These are phyloP conservation scores for Lanius ludovicianus DNA, from an alignment of 2,113 vertebrate genomes.

Conservation along the genomic window DNA sequence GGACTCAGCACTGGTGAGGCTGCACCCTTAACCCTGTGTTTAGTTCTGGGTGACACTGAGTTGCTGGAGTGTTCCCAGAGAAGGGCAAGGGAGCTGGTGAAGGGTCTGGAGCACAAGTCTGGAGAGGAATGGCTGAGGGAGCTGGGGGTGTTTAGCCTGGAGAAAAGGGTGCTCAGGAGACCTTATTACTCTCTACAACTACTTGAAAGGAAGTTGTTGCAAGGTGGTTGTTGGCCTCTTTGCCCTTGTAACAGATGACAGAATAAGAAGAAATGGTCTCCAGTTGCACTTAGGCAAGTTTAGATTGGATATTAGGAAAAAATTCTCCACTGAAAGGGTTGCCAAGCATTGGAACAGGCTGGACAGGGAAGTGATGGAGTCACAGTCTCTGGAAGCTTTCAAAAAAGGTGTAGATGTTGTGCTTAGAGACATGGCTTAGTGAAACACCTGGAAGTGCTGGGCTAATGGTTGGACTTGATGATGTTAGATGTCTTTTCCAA, in stretches of 20 bases:
- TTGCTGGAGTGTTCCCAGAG: background rate
- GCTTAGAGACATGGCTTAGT: background rate
- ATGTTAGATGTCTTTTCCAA: background rate
- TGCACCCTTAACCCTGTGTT: background rate
- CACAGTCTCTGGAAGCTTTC: background rate
- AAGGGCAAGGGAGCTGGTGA: background rate
- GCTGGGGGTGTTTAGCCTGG: background rate
- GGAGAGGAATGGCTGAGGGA: background rate
- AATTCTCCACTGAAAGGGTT: background rate
- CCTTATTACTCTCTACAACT: background rate
- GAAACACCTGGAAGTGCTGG: background rate
- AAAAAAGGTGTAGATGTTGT: rapidly evolving
- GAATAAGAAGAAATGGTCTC: background rate
- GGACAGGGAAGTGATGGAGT: background rate
- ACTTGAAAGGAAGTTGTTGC: background rate
- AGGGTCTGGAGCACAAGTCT: background rate
- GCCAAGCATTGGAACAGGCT: background rate
- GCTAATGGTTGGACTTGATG: background rate
- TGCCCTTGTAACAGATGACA: background rate
- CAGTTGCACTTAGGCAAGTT: background rate
- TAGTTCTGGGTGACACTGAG: background rate
- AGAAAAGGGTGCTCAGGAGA: rapidly evolving
- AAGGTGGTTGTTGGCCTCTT: background rate
- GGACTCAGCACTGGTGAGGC: background rate
- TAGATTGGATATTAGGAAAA: background rate